phyloP scores from a whole-genome alignment of 2,888 invertebrate species.

The Toxonevra muliebris region DNA sequence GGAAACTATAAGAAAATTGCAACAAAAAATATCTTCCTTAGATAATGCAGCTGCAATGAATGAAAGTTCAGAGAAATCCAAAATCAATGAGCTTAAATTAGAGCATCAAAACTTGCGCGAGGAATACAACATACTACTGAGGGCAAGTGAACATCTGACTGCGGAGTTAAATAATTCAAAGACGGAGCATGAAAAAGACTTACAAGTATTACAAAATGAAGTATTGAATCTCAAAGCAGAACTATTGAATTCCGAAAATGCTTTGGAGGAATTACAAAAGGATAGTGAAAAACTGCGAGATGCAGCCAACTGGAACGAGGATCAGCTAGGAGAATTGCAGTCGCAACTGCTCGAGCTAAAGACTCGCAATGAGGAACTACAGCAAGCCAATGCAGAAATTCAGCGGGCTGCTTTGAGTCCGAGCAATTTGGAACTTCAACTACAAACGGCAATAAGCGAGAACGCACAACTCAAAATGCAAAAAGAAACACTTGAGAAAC shows the following conservation, averaged over 20 bases:
- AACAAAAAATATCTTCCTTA: slow-evolving; percentile 46
- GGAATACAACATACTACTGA: slow-evolving; percentile 45
- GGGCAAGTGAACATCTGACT: slow-evolving; percentile 31
- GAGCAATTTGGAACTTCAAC: slow-evolving; percentile 27
- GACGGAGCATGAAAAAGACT: slow-evolving; percentile 30
- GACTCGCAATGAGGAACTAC: slow-evolving; percentile 21
- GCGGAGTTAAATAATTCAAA: slow-evolving; percentile 33
- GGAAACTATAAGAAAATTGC: slow-evolving; percentile 46
- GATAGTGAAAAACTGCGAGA: background rate
- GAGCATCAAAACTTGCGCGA: slow-evolving; percentile 50
- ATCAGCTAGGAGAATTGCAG: slow-evolving; percentile 25
- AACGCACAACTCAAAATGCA: slow-evolving; percentile 34
- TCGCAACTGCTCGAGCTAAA: slow-evolving; percentile 29
- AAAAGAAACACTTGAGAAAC: slow-evolving; percentile 38
- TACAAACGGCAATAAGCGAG: slow-evolving; percentile 28
- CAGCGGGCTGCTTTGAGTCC: slow-evolving; percentile 1
- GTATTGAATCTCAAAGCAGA: slow-evolving; percentile 21
- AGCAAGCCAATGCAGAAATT: slow-evolving; percentile 33
- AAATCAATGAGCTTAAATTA: slow-evolving; percentile 50
- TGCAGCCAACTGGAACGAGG: slow-evolving; percentile 1
- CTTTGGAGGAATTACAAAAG: slow-evolving; percentile 14
- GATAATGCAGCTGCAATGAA: slow-evolving; percentile 46
- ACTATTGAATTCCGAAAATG: slow-evolving; percentile 8
- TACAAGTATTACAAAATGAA: slow-evolving; percentile 13
- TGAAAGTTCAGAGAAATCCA: slow-evolving; percentile 46